Evolutionary conservation across 2,888 invertebrate genomes (phyloP).

Genomic region (Acronicta leporina): DNA sequence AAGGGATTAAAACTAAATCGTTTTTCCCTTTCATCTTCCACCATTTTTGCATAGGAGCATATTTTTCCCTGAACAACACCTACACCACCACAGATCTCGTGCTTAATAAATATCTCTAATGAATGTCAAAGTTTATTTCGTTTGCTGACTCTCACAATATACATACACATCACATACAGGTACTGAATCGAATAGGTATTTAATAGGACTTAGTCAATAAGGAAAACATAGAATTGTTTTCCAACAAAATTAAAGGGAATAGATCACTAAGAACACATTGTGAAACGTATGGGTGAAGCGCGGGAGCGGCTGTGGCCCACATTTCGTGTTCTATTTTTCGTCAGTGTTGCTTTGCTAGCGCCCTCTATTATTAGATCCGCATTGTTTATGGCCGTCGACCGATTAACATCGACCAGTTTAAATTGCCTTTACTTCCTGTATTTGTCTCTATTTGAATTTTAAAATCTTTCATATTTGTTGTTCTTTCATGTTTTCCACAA

Average conservation of each 20-base stretch:
- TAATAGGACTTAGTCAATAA: no score
- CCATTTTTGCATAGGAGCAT: conserved; percentile 40
- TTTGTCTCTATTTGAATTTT: conserved; percentile 59
- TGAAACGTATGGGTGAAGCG: conserved; percentile 59
- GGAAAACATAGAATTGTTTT: no score
- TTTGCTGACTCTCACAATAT: no score
- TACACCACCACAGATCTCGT: no score
- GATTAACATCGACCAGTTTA: conserved; percentile 70
- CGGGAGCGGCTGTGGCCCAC: conserved; percentile 82
- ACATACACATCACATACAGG: no score
- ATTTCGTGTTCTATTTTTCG: conserved; percentile 84
- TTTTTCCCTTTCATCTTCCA: conserved; percentile 45
- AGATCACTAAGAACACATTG: conserved; percentile 33
- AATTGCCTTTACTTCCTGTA: conserved; percentile 72
- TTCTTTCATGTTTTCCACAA: no score
- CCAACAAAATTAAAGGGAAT: no score
- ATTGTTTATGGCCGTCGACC: conserved; percentile 82
- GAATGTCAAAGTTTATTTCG: no score
- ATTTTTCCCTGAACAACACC: conserved; percentile 57
- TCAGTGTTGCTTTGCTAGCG: conserved; percentile 73
- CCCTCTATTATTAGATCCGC: conserved; percentile 84
- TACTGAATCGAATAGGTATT: not conserved
- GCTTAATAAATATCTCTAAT: not conserved
- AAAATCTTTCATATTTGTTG: no score
- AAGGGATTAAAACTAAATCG: conserved; percentile 65